Percentiles rank a stretch among this genome's conserved stretches.
Conservation (phyloP, 2,113 vertebrate genomes). For the Melospiza georgiana region DNA sequence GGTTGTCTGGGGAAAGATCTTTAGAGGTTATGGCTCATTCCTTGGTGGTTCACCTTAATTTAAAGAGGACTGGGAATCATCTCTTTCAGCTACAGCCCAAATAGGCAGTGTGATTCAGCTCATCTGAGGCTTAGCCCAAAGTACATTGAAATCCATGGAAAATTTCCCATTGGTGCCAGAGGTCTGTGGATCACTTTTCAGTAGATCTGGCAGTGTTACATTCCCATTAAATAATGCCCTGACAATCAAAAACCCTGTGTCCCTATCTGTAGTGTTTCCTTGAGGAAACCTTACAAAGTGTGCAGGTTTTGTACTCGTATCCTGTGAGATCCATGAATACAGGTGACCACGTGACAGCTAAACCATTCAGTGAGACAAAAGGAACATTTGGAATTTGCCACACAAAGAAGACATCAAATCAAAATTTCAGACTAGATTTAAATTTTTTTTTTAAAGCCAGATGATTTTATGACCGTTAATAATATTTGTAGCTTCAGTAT, state of each 20-base stretch:
- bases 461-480: constrained; percentile 20
- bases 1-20: background rate
- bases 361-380: background rate
- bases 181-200: background rate
- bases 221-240: background rate
- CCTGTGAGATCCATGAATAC: background rate
- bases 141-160: background rate
- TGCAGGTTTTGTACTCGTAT: background rate
- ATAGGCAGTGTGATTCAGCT: background rate
- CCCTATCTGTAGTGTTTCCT: background rate
- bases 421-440: background rate
- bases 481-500: constrained; percentile 26
- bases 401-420: background rate
- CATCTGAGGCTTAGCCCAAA: background rate
- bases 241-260: background rate
- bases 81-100: background rate
- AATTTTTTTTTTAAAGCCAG: background rate
- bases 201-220: background rate
- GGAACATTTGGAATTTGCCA: background rate
- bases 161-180: background rate
- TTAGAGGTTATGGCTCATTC: background rate
- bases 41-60: background rate
- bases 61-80: background rate
- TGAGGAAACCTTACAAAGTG: background rate
- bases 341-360: background rate